Evolutionary conservation across 2,113 vertebrate genomes (phyloP).

Genomic region (Clupea harengus): DNA sequence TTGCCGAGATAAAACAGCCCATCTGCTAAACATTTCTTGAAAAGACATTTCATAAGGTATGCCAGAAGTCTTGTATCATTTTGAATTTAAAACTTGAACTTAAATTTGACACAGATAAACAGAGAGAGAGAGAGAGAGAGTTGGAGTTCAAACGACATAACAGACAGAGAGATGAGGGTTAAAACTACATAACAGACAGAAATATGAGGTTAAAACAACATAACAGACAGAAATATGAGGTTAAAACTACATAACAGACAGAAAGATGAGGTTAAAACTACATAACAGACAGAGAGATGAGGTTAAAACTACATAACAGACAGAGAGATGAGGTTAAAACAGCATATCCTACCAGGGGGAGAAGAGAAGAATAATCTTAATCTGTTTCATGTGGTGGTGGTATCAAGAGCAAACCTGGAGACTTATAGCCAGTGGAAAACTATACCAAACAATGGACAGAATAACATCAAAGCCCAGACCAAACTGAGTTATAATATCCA

Average conservation of each 20-base stretch:
- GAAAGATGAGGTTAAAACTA: too few relatives aligned
- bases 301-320: too few relatives aligned
- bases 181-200: too few relatives aligned
- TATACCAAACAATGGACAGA: slow-evolving; percentile 52
- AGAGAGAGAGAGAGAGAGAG: slow-evolving; percentile 27
- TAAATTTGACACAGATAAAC: neutral
- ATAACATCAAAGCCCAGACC: slow-evolving; percentile 54
- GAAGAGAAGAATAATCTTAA: slow-evolving; percentile 65
- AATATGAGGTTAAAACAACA: slow-evolving; percentile 28
- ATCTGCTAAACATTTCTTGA: neutral
- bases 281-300: too few relatives aligned
- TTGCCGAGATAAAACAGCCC: neutral
- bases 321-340: neutral
- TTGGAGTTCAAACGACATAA: too few relatives aligned
- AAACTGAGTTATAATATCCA: slow-evolving; percentile 60
- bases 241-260: too few relatives aligned
- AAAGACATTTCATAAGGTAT: neutral
- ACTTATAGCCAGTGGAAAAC: slow-evolving; percentile 56
- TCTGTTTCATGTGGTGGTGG: slow-evolving; percentile 59
- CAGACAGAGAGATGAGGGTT: too few relatives aligned
- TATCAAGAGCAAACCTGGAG: slow-evolving; percentile 39
- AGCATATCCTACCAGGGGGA: slow-evolving; percentile 56
- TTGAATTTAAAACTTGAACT: neutral
- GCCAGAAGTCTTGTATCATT: neutral
- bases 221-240: neutral